These are phyloP conservation scores for Mystacornis crossleyi DNA, from an alignment of 2,113 vertebrate species.

Conservation along the genomic window DNA sequence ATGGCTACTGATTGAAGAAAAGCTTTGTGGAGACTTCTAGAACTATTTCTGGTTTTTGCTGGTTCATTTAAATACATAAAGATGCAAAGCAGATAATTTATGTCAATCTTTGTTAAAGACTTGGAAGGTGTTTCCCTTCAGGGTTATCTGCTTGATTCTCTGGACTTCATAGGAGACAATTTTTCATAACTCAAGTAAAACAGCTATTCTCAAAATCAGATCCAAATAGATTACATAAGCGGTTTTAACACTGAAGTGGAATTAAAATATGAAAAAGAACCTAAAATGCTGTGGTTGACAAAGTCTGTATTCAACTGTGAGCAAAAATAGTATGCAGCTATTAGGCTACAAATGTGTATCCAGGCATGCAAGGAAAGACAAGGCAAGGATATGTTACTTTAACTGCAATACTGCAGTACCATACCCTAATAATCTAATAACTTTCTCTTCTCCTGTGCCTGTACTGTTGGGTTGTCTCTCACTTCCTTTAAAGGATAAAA, in stretches of 20 bases:
- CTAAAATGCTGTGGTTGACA: not conserved
- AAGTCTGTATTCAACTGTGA: not conserved
- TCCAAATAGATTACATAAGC: not conserved
- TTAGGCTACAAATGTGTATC: not conserved
- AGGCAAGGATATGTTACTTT: not conserved
- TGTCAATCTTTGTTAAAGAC: not conserved
- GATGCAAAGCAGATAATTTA: not conserved
- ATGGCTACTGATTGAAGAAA: not conserved
- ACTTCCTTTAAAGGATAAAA: not conserved
- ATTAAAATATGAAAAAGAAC: not conserved
- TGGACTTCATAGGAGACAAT: not conserved
- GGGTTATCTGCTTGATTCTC: not conserved
- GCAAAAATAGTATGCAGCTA: not conserved
- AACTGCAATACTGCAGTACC: not conserved
- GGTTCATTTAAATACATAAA: not conserved
- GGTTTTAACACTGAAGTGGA: not conserved
- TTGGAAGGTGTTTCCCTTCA: not conserved
- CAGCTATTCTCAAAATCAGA: not conserved
- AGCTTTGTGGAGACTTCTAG: not conserved
- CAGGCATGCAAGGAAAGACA: not conserved
- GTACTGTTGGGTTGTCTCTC: not conserved
- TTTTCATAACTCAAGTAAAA: not conserved
- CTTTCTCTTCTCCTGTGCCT: not conserved
- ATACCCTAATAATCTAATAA: not conserved
- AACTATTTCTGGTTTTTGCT: not conserved